These are phyloP conservation scores for Philopedon plagiatum DNA, from an alignment of 2,888 invertebrate species.

Conservation along the genomic window DNA sequence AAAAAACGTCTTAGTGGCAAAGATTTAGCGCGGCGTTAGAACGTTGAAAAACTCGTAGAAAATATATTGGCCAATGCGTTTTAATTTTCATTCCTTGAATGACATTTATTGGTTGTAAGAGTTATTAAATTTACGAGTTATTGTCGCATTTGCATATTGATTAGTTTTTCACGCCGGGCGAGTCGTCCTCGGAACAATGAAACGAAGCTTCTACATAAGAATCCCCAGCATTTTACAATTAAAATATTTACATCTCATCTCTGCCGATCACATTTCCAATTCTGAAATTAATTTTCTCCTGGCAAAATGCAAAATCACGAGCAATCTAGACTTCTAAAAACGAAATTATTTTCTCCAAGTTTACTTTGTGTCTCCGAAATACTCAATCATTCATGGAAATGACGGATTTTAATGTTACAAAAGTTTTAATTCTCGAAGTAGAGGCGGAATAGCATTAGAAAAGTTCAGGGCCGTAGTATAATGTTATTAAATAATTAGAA, in stretches of 20 bases:
- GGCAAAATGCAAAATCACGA: conserved; percentile 67
- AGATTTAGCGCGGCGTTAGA: conserved; percentile 44
- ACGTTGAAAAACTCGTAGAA: conserved; percentile 39
- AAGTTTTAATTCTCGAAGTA: conserved; percentile 66
- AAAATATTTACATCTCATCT: conserved; percentile 67
- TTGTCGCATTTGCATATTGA: conserved; percentile 60
- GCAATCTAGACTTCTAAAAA: conserved; percentile 65
- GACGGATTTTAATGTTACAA: conserved; percentile 68
- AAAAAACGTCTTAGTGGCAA: conserved; percentile 40
- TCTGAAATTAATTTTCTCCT: conserved; percentile 67
- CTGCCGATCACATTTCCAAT: conserved; percentile 67
- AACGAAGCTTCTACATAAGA: conserved; percentile 49
- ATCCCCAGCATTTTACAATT: conserved; percentile 60
- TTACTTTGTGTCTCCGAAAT: conserved; percentile 66
- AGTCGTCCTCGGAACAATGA: conserved; percentile 42
- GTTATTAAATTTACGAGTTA: conserved; percentile 61
- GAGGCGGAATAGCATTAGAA: conserved; percentile 52
- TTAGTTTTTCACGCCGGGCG: conserved; percentile 52
- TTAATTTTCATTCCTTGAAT: conserved; percentile 54
- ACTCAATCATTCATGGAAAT: conserved; percentile 69
- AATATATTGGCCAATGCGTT: conserved; percentile 52
- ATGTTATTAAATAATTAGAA: not conserved
- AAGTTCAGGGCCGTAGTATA: conserved; percentile 32
- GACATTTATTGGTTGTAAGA: conserved; percentile 56
- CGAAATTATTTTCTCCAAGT: conserved; percentile 66